Evolutionary conservation across 2,113 vertebrate genomes (phyloP), one percentile per base, ranked within the genome.

Genomic region (Notothenia rossii): DNA sequence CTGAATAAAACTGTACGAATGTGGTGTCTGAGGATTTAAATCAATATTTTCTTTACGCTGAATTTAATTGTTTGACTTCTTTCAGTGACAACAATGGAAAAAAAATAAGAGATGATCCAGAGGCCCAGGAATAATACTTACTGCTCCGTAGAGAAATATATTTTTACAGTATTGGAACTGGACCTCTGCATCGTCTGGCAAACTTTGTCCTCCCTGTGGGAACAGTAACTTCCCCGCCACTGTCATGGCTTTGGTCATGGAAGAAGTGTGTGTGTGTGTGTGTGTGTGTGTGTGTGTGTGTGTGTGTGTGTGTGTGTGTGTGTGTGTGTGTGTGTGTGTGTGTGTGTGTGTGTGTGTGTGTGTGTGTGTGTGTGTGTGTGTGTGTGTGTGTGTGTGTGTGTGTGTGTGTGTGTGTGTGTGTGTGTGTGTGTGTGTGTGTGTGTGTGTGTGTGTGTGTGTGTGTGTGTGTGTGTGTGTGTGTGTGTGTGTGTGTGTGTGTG

Each of bases 201-300:
- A 17, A 69, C n/a, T 68, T 59, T 75, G 70, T 72, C 58, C 22
- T 45, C 50, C 69, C 56, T 25, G 22, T 68, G 71, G 83, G 80
- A 84, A 66, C 43, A 49, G 9, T 79, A 72, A 75, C n/a, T 49
- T 73, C 62, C 46, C 60, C 14, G 46, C 60, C 14, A 11, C 63
- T 77, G 64, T 43, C 48, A 67, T 71, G 22, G n/a, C 46, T 72
- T 67, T 56, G 71, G 25, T 25, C 25, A 22, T 22, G 22, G 22
- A 22, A 22, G 22, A 22, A 22, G 25, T 25, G 25, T 81, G 72
- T 71, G 56, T 4, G 12, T 58, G n/a, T 5, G 6, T 69, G 33
- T 71, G n/a, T 48, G 25, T 63, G 72, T 63, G 36, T 69, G 36
- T 49, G 51, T 40, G 45, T 77, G 43, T 45, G 2, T 25, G 25